A percentile compares a stretch with the other conserved stretches of the same genome.
These are phyloP conservation scores for Anarrhichthys ocellatus DNA, from an alignment of 2,113 vertebrate species.

Conservation along the genomic window DNA sequence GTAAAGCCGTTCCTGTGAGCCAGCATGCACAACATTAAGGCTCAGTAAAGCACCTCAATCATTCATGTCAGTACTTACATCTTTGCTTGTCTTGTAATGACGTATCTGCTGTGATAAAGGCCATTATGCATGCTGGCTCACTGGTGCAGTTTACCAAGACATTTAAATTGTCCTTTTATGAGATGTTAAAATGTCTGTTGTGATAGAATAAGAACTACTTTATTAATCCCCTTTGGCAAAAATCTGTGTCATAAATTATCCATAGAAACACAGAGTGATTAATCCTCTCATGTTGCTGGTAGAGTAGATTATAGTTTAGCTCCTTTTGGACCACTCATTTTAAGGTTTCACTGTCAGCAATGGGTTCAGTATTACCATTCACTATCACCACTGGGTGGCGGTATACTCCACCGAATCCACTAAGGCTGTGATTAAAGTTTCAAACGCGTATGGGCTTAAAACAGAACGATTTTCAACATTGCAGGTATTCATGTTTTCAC, in stretches of 20 bases:
- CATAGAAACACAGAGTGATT: neutral
- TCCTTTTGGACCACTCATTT: neutral
- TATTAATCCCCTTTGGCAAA: neutral
- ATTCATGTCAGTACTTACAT: neutral
- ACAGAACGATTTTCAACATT: neutral
- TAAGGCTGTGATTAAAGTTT: neutral
- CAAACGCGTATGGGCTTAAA: neutral
- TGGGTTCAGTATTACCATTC: neutral
- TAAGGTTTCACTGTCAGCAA: neutral
- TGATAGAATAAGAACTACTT: neutral
- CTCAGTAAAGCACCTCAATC: neutral
- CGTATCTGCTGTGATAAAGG: neutral
- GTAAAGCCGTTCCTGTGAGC: neutral
- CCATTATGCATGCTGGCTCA: neutral
- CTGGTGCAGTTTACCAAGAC: neutral
- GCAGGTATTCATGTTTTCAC: neutral
- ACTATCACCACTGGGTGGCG: slow-evolving; percentile 69
- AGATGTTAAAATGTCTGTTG: neutral
- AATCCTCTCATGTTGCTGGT: neutral
- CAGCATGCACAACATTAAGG: neutral
- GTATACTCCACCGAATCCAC: slow-evolving; percentile 56
- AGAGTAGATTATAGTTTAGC: neutral
- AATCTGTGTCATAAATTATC: neutral
- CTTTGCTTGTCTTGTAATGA: neutral
- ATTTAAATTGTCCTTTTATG: neutral